These are phyloP conservation scores for Blennius ocellaris DNA, from an alignment of 2,113 vertebrate genomes.

Conservation along the genomic window DNA sequence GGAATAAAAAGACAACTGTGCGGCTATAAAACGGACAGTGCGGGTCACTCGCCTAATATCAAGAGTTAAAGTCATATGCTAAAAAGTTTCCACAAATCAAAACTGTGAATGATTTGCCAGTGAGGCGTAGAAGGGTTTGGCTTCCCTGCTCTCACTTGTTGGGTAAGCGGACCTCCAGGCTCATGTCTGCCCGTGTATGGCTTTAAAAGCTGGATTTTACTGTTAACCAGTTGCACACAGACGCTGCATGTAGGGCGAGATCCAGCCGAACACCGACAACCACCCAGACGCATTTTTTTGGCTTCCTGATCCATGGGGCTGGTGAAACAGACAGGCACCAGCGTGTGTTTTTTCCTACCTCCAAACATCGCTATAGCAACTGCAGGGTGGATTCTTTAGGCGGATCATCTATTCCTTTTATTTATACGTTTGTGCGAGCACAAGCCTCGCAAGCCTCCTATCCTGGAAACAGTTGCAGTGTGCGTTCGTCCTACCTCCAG, in stretches of 20 bases:
- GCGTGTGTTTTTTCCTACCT: slow-evolving; percentile 56
- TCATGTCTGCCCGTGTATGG: background rate
- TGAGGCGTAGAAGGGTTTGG: slow-evolving; percentile 30
- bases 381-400: slow-evolving; percentile 28
- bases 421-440: slow-evolving; percentile 22
- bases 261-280: slow-evolving; percentile 16
- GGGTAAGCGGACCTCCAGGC: slow-evolving; percentile 42
- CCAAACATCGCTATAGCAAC: slow-evolving; percentile 69
- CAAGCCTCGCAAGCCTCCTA: slow-evolving; percentile 23
- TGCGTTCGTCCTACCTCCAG: slow-evolving; percentile 76
- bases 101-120: slow-evolving; percentile 36
- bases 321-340: slow-evolving; percentile 17
- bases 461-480: slow-evolving; percentile 42
- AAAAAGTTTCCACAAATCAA: slow-evolving; percentile 42
- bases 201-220: slow-evolving; percentile 21
- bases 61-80: slow-evolving; percentile 16
- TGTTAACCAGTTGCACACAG: slow-evolving; percentile 10
- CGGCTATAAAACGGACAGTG: slow-evolving; percentile 19
- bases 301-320: slow-evolving; percentile 19
- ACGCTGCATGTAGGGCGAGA: background rate
- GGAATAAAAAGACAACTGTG: slow-evolving; percentile 20
- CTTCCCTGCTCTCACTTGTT: slow-evolving; percentile 21
- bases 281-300: slow-evolving; percentile 20
- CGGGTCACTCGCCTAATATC: slow-evolving; percentile 29
- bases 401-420: slow-evolving; percentile 24